These are phyloP conservation scores for Prionace glauca DNA, from an alignment of 2,797 vertebrate species.

Conservation along the genomic window DNA sequence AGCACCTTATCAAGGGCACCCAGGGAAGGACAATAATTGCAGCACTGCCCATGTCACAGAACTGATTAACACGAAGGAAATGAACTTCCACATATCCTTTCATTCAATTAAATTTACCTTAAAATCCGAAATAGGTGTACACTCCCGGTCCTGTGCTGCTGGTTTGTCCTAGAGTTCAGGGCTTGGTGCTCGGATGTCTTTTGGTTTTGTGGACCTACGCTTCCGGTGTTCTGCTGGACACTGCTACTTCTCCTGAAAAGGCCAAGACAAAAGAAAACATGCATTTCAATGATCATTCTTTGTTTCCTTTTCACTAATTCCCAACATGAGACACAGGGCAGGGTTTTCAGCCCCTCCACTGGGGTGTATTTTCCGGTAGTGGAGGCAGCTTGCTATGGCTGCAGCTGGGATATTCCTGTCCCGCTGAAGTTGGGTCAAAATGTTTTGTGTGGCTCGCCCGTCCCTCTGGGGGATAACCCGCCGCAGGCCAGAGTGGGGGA, in stretches of 20 bases:
- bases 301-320: background rate
- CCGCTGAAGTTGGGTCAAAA: too few relatives aligned
- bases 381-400: too few relatives aligned
- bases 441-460: too few relatives aligned
- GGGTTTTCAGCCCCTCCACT: too few relatives aligned
- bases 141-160: background rate
- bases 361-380: too few relatives aligned
- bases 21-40: background rate
- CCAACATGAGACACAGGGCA: too few relatives aligned
- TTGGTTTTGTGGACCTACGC: background rate
- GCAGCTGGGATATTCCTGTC: too few relatives aligned
- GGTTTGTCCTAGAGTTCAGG: background rate
- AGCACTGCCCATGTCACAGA: too few relatives aligned
- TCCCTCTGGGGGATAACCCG: too few relatives aligned
- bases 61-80: background rate
- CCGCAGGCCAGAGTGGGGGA: too few relatives aligned
- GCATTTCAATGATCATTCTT: background rate
- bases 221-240: background rate
- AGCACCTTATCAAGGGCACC: background rate
- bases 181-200: background rate
- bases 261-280: background rate
- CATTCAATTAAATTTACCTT: constrained; percentile 9
- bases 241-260: background rate
- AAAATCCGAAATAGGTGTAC: background rate
- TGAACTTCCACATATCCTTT: background rate